Evolutionary conservation across 2,113 vertebrate species (phyloP).

Genomic region (Cephalopterus ornatus): DNA sequence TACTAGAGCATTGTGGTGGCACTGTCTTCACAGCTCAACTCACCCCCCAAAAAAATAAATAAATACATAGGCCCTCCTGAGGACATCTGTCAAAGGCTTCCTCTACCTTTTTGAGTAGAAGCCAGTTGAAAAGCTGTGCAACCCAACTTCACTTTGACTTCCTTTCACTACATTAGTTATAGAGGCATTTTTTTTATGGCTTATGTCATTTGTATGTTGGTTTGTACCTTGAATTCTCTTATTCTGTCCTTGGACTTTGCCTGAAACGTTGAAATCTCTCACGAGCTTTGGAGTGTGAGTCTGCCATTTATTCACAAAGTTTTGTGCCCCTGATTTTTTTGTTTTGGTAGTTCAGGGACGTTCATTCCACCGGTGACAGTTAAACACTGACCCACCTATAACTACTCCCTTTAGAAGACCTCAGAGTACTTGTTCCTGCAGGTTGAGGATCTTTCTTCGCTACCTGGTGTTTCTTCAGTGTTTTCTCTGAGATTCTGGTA

Average conservation of each 20-base stretch:
- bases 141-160: background rate
- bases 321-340: background rate
- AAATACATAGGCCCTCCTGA: background rate
- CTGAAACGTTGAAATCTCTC: background rate
- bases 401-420: background rate
- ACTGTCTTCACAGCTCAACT: background rate
- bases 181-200: background rate
- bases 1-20: background rate
- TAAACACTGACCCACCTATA: background rate
- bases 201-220: background rate
- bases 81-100: background rate
- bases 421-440: background rate
- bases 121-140: background rate
- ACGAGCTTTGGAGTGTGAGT: background rate
- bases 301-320: fast-evolving
- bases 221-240: background rate
- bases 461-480: background rate
- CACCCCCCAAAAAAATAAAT: no score
- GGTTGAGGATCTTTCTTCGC: background rate
- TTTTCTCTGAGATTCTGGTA: background rate
- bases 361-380: background rate
- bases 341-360: background rate
- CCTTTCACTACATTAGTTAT: background rate
- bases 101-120: background rate
- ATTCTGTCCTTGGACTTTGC: background rate